Evolutionary conservation across 2,888 invertebrate genomes (phyloP), one percentile per base, ranked within the genome.

Genomic region (Koerneria pararmatus): DNA sequence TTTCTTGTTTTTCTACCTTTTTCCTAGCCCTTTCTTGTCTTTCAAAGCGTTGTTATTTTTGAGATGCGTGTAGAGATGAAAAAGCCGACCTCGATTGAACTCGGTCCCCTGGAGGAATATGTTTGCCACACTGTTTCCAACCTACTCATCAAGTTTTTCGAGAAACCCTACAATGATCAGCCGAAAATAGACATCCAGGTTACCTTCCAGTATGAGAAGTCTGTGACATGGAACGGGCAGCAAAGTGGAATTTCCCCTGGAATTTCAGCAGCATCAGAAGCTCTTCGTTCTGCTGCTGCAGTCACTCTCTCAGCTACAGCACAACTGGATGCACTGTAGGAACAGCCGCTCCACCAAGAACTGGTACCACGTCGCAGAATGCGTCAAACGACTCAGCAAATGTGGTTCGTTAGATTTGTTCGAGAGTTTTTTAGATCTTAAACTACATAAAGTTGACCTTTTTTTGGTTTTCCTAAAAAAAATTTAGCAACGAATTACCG

Each of bases 291-390:
- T 73, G 34, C 73, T 82, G 6, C 70, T 82, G 24, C 72, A 78
- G 59, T 71, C 73, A 31, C 59, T 82, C 68, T 71, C 65, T 34
- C 71, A 72, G 31, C 68, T 82, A 53, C 78, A 81, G 69, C 91
- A 73, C 58, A 73, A 68, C 2, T 58, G 64, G 35, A 62, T 69
- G 63, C 62, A 72, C 29, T 60, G 68, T 32, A 68, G 58, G 56
- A 63, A 71, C n/a, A 60, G 73, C 24, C 69, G 65, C 49, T 48
- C 65, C 37, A 68, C 68, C 11, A 70, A 70, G 53, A 80, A 80
- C 62, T 82, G 82, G 82, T 80, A 82, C 63, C 69, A 78, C 24
- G 78, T 82, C 11, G 74, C 75, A 1, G 80, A 82, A 62, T 82
- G 80, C 68, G 72, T 74, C 41, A 80, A 81, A 65, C 60, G 79